Evolutionary conservation across 2,888 invertebrate genomes (phyloP), one percentile per base, ranked within the genome.

Genomic region (Lobophora halterata): DNA sequence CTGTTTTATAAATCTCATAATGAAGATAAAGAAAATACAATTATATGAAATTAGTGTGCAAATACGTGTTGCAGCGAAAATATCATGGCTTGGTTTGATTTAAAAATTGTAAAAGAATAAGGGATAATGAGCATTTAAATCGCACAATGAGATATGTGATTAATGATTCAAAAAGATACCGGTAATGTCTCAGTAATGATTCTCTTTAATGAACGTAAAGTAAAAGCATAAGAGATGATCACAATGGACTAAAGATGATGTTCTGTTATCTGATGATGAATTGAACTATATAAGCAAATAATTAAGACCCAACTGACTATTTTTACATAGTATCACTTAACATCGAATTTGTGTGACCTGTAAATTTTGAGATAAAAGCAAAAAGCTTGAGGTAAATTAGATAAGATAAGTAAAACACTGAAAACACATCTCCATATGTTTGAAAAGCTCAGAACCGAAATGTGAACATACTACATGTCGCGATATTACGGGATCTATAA

Each of bases 401-500:
- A 39, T 34, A 31, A 38, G 43, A 43, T 43, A 44, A 44, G 29
- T 8, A 30, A 31, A 29, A 31, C 26, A 36, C 18, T 23, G 14
- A 34, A 43, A 44, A 35, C 31, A 35, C 34, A 37, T 37, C 33
- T 30, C 9, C 26, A 10, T 6, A 26, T 26, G 38, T 26, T 41
- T 32, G 44, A 42, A 31, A 42, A 43, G 30, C 27, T 42, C 43
- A 37, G 31, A 42, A 49, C 44, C 40, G 26, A 36, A 49, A 46
- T 39, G 43, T 49, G 46, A 49, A 49, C 47, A 45, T 39, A 45
- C 35, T 39, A 30, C 35, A 30, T 48, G 50, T 47, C 46, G 49
- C 47, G 51, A 49, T 54, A 51, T 50, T 54, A 46, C 42, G 34
- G 32, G 41, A 37, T 45, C 44, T 29, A 49, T 51, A 46, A 46